Conservation (phyloP, 2,888 invertebrate species). For the Eumacrocentrus americanus region DNA sequence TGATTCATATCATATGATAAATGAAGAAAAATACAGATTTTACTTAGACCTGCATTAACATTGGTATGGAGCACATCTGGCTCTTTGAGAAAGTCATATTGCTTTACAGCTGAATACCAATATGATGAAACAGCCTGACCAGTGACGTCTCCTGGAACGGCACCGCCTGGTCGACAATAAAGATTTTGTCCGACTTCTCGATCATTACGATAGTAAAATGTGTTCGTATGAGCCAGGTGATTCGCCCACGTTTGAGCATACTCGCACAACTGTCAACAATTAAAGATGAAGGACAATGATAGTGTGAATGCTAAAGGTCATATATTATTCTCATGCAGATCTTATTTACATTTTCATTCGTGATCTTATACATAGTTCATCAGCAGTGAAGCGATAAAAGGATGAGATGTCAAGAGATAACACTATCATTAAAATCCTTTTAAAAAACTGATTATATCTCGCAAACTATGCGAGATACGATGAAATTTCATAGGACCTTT, state of each 20-base stretch:
- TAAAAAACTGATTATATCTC: too few species aligned
- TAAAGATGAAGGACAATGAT: too few species aligned
- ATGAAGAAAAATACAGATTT: too few species aligned
- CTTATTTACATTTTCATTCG: background rate
- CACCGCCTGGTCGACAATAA: conserved; percentile 75
- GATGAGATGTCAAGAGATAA: too few species aligned
- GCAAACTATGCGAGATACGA: too few species aligned
- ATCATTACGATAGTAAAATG: conserved; percentile 78
- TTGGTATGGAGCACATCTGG: conserved; percentile 76
- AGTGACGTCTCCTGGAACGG: conserved; percentile 72
- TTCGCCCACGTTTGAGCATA: conserved; percentile 89
- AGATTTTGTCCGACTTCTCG: conserved; percentile 81
- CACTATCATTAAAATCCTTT: too few species aligned
- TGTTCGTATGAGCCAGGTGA: conserved; percentile 80
- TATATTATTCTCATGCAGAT: background rate
- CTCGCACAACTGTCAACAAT: conserved; percentile 70
- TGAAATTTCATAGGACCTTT: too few species aligned
- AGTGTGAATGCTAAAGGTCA: too few species aligned
- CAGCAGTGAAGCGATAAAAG: too few species aligned
- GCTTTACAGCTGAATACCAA: conserved; percentile 81
- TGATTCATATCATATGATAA: too few species aligned
- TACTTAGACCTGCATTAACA: conserved; percentile 75
- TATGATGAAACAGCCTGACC: conserved; percentile 82
- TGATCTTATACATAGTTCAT: conserved; percentile 1
- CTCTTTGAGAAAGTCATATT: conserved; percentile 77